These are phyloP conservation scores for Holothuria scabra DNA, from an alignment of 53 echinoderm and acorn worm species.

Conservation along the genomic window DNA sequence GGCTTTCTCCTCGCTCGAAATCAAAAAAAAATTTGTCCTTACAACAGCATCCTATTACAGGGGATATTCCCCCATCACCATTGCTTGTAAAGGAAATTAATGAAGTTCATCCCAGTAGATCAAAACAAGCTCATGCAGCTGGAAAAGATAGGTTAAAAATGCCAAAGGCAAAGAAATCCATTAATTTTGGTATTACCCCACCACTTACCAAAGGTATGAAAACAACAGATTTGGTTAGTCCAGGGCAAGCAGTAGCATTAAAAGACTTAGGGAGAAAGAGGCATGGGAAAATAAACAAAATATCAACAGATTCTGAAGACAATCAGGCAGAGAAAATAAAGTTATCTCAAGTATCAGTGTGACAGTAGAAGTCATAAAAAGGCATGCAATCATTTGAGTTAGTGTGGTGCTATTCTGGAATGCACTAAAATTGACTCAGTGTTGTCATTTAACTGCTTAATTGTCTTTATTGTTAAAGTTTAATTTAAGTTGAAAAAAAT, in stretches of 20 bases:
- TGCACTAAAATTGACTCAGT: too few species aligned
- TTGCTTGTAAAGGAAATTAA: slow-evolving; percentile 19
- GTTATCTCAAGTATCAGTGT: too few species aligned
- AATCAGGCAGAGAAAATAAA: too few species aligned
- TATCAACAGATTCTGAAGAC: too few species aligned
- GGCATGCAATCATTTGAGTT: too few species aligned
- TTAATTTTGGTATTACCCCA: slow-evolving; percentile 32
- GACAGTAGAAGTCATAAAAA: too few species aligned
- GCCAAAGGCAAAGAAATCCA: neutral
- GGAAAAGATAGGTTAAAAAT: neutral
- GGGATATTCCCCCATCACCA: neutral
- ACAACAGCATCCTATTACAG: neutral
- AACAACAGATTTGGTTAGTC: slow-evolving; percentile 22
- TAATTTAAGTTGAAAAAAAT: too few species aligned
- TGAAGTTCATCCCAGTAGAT: neutral
- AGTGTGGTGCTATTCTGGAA: too few species aligned
- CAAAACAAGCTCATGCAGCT: neutral
- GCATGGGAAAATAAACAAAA: too few species aligned
- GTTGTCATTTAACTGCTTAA: too few species aligned
- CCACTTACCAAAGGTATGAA: slow-evolving; percentile 20
- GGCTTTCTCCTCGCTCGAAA: neutral
- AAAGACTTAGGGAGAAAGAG: too few species aligned
- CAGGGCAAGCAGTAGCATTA: neutral
- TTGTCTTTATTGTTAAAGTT: too few species aligned
- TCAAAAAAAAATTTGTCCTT: neutral